Conservation (phyloP, 2,888 invertebrate genomes). For the Tridacna gigas region DNA sequence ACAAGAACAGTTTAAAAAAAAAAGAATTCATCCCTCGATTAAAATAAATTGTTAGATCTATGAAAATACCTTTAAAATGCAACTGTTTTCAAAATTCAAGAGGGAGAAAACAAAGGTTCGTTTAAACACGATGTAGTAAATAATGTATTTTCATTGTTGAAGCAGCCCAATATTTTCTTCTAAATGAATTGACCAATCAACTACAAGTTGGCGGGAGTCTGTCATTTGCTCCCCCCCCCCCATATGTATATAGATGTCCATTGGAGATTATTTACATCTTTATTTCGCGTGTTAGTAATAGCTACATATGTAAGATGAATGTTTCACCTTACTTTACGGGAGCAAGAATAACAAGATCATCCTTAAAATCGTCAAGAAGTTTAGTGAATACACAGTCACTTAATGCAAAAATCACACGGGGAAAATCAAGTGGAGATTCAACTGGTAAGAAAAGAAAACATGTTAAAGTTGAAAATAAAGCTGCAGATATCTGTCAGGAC, state of each 20-base stretch:
- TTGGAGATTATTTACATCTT: neutral
- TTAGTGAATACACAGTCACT: neutral
- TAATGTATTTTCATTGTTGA: neutral
- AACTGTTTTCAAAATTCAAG: neutral
- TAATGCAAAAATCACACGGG: neutral
- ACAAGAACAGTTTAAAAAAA: neutral
- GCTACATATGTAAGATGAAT: conserved; percentile 37
- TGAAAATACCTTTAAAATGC: neutral
- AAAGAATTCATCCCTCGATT: neutral
- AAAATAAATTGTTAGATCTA: neutral
- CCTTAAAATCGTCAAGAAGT: neutral
- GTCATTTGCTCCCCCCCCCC: no score
- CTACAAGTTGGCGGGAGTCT: conserved; percentile 13
- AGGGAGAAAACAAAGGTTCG: neutral
- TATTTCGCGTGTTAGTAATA: neutral
- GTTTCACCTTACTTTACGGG: conserved; percentile 47
- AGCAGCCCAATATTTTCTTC: neutral
- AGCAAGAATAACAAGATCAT: conserved; percentile 49
- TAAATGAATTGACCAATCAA: conserved; percentile 33
- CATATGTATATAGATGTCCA: neutral
- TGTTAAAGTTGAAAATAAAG: conserved; percentile 31
- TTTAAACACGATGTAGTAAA: neutral
- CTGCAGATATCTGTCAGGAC: neutral
- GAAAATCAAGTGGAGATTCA: neutral
- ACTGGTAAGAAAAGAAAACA: conserved; percentile 18